Evolutionary conservation across 2,797 vertebrate species (phyloP).

Genomic region (Steatocranus sp.): DNA sequence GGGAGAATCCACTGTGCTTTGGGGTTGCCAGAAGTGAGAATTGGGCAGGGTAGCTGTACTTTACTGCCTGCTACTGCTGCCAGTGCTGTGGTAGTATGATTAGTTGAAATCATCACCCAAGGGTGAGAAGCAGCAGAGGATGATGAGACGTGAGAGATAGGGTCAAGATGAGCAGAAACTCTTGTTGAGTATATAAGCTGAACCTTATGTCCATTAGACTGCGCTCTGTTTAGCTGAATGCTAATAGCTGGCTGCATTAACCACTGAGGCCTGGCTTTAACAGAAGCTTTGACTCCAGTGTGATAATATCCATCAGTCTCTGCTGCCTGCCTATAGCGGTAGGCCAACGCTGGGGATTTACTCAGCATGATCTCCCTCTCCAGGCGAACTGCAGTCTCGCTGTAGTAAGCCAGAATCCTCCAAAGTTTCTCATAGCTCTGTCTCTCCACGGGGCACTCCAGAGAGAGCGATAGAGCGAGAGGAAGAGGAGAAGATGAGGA

Average conservation of each 20-base stretch:
- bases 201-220: constrained; percentile 79
- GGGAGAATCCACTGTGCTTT: constrained; percentile 83
- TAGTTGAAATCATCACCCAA: constrained; percentile 86
- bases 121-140: constrained; percentile 44
- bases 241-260: constrained; percentile 82
- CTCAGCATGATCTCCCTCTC: constrained; percentile 79
- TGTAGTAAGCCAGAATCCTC: constrained; percentile 94
- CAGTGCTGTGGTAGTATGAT: constrained; percentile 53
- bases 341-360: constrained; percentile 73
- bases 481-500: constrained; percentile 54
- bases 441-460: constrained; percentile 83
- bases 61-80: constrained; percentile 69
- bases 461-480: constrained; percentile 75
- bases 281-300: constrained; percentile 83
- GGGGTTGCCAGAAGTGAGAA: constrained; percentile 78
- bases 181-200: constrained; percentile 78
- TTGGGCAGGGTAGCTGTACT: constrained; percentile 77
- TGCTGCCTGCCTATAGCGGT: constrained; percentile 81
- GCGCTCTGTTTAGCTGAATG: constrained; percentile 83
- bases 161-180: constrained; percentile 65
- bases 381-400: constrained; percentile 84
- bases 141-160: neutral
- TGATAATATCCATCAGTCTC: constrained; percentile 85
- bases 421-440: constrained; percentile 86
- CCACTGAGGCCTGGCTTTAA: constrained; percentile 81